Evolutionary conservation across 1,140 invertebrate species (phyloP), one percentile per base, ranked within the genome.

Genomic region (Sarcophaga peregrina): DNA sequence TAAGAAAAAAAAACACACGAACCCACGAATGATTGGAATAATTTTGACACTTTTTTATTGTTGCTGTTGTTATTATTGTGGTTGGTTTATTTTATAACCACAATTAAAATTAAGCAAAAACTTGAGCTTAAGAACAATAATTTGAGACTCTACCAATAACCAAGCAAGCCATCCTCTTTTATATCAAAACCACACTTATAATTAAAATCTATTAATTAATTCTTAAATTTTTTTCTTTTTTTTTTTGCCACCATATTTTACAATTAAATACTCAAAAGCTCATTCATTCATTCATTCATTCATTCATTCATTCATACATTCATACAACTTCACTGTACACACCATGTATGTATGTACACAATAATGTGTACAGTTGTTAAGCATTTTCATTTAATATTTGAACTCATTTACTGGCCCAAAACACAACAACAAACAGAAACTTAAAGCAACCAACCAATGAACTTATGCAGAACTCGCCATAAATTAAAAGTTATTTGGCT

Each of bases 401-500:
- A 7, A 58, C 54, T 58, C 54, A n/a, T 58, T 68, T 20, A n/a
- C 20, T 68, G 25, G 46, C 25, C 25, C 25, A 37, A 37, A 37
- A 37, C 25, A 37, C 25, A n/a, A n/a, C n/a, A n/a, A n/a, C n/a
- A 37, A 37, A 37, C 25, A 37, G 25, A 37, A 37, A 37, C 25
- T 37, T 4, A 37, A 37, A 37, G 25, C 25, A 37, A 37, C 25
- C 25, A 37, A 37, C 25, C 25, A 37, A 37, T 4, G 25, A 37
- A 37, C 25, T 37, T 37, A 37, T 37, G 25, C 4, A 76, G 46
- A 76, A 76, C 46, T 45, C 11, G 25, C 13, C 74, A 76, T 76
- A 76, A 76, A 76, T 76, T 76, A 76, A 76, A 76, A n/a, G n/a
- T 76, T 76, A 76, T 76, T 76, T 76, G 74, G 13, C 17, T 50